A percentile compares a stretch with the other conserved stretches of the same genome.
Conservation (phyloP, 1,140 invertebrate species). For the Drosophila burlai region DNA sequence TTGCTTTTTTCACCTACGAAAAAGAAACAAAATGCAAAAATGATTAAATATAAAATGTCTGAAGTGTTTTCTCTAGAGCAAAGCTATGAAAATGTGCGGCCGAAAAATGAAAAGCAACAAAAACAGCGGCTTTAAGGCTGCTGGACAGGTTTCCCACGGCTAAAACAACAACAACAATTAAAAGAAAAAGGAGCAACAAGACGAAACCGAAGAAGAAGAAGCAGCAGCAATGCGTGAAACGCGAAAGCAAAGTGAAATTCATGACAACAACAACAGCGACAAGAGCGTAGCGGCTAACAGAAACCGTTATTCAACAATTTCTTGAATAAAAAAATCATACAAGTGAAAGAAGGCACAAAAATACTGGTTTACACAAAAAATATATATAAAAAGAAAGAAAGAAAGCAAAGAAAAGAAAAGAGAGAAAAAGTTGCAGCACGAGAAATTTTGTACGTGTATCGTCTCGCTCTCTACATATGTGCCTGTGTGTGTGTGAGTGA, state of each 20-base stretch:
- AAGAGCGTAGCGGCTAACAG: constrained; percentile 51
- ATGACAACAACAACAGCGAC: constrained; percentile 54
- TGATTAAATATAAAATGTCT: constrained; percentile 33
- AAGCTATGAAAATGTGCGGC: constrained; percentile 43
- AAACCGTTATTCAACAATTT: constrained; percentile 82
- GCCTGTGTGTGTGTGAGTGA: constrained; percentile 43
- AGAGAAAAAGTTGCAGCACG: constrained; percentile 73
- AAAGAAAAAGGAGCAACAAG: constrained; percentile 35
- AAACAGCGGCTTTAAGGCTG: constrained; percentile 54
- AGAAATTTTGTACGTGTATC: constrained; percentile 74
- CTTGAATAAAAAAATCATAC: constrained; percentile 67
- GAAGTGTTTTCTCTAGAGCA: constrained; percentile 32
- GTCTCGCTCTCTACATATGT: constrained; percentile 42
- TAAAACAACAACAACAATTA: constrained; percentile 35
- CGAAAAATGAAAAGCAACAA: constrained; percentile 51
- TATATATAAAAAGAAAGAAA: constrained; percentile 51
- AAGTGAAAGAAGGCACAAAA: constrained; percentile 80
- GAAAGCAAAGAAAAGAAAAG: constrained; percentile 55
- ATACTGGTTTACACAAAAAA: constrained; percentile 74
- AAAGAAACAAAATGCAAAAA: constrained; percentile 18
- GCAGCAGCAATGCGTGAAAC: constrained; percentile 54
- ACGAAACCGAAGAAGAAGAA: constrained; percentile 32
- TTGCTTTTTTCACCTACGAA: constrained; percentile 42
- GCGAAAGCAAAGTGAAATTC: constrained; percentile 83
- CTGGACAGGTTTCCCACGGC: constrained; percentile 63